Percentiles rank a stretch among this genome's conserved stretches.
These are phyloP conservation scores for Pelecanoides urinatrix DNA, from an alignment of 2,113 vertebrate genomes.

Conservation along the genomic window DNA sequence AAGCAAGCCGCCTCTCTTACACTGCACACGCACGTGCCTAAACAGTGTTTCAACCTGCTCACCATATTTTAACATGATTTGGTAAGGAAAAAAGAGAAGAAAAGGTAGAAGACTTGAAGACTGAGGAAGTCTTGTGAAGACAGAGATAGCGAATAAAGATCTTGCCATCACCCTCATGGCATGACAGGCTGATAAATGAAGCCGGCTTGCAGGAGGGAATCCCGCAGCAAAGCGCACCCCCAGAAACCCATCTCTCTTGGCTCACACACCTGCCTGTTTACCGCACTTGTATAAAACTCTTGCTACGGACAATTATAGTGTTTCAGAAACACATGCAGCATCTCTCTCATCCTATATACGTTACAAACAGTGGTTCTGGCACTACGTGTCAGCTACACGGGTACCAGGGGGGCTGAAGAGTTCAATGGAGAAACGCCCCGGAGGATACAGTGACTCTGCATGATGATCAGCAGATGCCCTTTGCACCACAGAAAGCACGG, in stretches of 20 bases:
- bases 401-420: not conserved
- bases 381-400: fast-evolving
- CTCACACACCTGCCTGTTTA: not conserved
- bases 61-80: not conserved
- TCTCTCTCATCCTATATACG: fast-evolving
- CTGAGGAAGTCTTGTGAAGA: not conserved
- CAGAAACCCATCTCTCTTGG: not conserved
- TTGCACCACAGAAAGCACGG: not conserved
- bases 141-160: not conserved
- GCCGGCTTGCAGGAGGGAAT: not conserved
- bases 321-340: not conserved
- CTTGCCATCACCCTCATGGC: not conserved
- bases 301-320: fast-evolving
- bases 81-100: not conserved
- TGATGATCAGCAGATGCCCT: not conserved
- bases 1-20: not conserved
- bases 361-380: not conserved
- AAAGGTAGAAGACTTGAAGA: not conserved
- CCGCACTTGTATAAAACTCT: not conserved
- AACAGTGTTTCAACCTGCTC: not conserved
- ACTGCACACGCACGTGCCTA: fast-evolving
- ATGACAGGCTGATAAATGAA: not conserved
- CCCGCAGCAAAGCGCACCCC: fast-evolving
- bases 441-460: fast-evolving
- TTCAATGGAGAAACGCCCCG: fast-evolving